These are phyloP conservation scores for Sepioteuthis lessoniana DNA, from an alignment of 2,888 invertebrate genomes.

Conservation along the genomic window DNA sequence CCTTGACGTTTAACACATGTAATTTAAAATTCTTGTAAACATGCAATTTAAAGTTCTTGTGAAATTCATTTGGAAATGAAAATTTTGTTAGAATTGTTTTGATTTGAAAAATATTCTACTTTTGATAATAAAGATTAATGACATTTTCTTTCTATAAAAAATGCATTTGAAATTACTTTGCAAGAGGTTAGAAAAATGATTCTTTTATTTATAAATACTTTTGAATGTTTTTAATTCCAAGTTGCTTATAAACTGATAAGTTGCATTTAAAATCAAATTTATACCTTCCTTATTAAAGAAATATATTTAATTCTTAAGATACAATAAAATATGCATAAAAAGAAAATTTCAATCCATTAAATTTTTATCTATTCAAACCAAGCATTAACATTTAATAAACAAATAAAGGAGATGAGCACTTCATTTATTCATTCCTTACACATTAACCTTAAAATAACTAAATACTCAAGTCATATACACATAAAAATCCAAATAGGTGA, in stretches of 20 bases:
- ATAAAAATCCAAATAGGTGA: neutral
- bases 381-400: neutral
- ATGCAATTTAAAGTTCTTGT: no score
- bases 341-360: neutral
- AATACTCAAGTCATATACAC: neutral
- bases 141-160: neutral
- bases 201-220: neutral
- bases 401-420: neutral
- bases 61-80: no score
- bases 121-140: neutral
- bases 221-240: neutral
- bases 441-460: neutral
- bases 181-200: neutral
- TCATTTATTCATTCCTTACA: neutral
- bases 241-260: no score
- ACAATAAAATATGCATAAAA: neutral
- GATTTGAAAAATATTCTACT: no score
- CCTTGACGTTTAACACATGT: no score
- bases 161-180: neutral
- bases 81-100: no score
- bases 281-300: neutral
- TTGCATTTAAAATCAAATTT: no score
- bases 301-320: neutral
- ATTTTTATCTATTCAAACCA: neutral
- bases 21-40: no score